Base-by-base conservation (phyloP, 2,888 invertebrate genomes). In the Ochlodes sylvanus region DNA sequence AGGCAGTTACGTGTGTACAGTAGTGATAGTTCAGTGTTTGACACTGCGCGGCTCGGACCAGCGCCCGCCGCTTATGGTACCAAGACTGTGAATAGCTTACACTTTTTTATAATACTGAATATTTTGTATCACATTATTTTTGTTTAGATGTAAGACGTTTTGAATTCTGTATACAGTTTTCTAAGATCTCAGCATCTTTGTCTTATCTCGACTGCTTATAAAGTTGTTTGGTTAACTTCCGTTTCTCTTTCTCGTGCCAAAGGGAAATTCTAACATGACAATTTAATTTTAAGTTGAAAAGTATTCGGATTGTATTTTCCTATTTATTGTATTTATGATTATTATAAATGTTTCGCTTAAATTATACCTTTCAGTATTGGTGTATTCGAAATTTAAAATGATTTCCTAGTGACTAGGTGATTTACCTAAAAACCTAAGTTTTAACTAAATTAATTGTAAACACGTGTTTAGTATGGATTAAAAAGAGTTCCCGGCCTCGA, bases 121-220 rank as follows among this genome's bases (percentile, higher is more conserved):
- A 73, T 69, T 50, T 69, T 74, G 69, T 78, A 78, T 80, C 85
- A 85, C 86, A 85, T 79, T 77, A 82, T 76, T 76, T 73, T 79
- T 79, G 75, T 69, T 70, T 77, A 78, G 72, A 68, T 75, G 73
- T 82, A 85, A 74, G 80, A 75, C 75, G 77, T 81, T 81, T 80
- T 77, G 81, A 84, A 85, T 83, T 80, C 82, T 88, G 81, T 87
- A 85, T 84, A 86, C 86, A 87, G 89, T 90, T 90, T 90, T 90
- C 89, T 81, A 84, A 87, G 91, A 92, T 92, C 91, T 92, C 91
- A 88, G 83, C 76, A 80, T 87, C 83, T 84, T 78, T 74, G 71
- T 77, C 73, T 74, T 76, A 77, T 78, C 76, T 83, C 79, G 78
- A 78, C 77, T 78, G 77, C 72, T 79, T 75, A 75, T 74, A 72